Percentiles rank a stretch among this genome's conserved stretches.
Evolutionary conservation across 2,797 vertebrate genomes (phyloP).

Genomic region (Sebastes minor): DNA sequence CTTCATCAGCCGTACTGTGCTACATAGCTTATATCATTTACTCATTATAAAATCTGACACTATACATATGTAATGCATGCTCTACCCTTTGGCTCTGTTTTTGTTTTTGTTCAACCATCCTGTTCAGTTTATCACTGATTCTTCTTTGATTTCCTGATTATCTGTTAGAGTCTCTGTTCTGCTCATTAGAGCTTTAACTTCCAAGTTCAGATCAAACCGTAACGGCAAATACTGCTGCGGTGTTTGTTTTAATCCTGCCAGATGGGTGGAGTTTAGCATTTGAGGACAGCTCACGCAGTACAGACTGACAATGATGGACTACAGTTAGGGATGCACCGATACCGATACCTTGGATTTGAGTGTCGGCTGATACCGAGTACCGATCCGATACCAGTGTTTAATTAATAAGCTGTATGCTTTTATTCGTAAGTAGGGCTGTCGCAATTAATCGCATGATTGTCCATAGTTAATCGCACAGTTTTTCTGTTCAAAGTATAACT

Average conservation of each 20-base stretch:
- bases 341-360: too few species aligned
- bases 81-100: neutral
- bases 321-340: neutral
- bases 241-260: conserved; percentile 14
- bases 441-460: too few species aligned
- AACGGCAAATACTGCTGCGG: conserved; percentile 25
- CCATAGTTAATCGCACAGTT: too few species aligned
- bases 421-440: too few species aligned
- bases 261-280: conserved; percentile 7
- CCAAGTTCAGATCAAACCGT: conserved; percentile 40
- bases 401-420: too few species aligned
- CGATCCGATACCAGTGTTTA: too few species aligned
- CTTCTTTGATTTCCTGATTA: conserved; percentile 23
- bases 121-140: conserved; percentile 49
- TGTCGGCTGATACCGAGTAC: too few species aligned
- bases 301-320: neutral
- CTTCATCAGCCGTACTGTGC: neutral
- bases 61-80: conserved; percentile 20
- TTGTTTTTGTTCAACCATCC: conserved; percentile 4
- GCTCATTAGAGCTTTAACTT: conserved; percentile 4
- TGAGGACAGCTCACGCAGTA: neutral
- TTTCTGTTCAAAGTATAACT: too few species aligned
- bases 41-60: conserved; percentile 9
- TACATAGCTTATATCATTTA: neutral
- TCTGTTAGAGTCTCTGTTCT: neutral